A percentile compares a stretch with the other conserved stretches of the same genome.
Evolutionary conservation across 2,888 invertebrate genomes (phyloP).

Genomic region (Eretmocerus hayati): DNA sequence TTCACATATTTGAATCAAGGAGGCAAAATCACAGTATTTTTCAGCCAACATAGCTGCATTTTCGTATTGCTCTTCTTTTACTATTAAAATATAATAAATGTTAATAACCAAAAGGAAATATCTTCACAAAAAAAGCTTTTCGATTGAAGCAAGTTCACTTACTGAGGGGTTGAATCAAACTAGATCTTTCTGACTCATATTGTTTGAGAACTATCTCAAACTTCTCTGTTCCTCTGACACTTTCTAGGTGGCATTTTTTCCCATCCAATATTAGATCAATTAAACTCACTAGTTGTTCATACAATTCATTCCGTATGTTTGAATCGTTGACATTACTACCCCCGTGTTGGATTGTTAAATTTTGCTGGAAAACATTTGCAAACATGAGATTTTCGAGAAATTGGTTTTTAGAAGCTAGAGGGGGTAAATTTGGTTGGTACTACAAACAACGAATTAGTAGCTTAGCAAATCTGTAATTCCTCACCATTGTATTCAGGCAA

Average conservation of each 20-base stretch:
- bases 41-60: slow-evolving; percentile 79
- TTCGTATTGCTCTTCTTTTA: slow-evolving; percentile 70
- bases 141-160: slow-evolving; percentile 30
- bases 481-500: slow-evolving; percentile 40
- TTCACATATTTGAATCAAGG: slow-evolving; percentile 75
- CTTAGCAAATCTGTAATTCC: too few species aligned
- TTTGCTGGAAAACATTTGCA: slow-evolving; percentile 31
- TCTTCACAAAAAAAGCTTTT: too few species aligned
- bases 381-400: not conserved
- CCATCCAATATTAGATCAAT: slow-evolving; percentile 70
- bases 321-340: slow-evolving; percentile 53
- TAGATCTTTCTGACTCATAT: slow-evolving; percentile 60
- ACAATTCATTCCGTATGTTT: slow-evolving; percentile 53
- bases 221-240: slow-evolving; percentile 55
- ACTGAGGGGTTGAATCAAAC: slow-evolving; percentile 63
- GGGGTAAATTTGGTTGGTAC: too few species aligned
- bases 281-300: slow-evolving; percentile 63
- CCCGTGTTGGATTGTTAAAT: slow-evolving; percentile 47
- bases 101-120: too few species aligned
- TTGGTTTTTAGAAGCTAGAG: too few species aligned
- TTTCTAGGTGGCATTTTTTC: slow-evolving; percentile 62
- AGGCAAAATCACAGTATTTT: slow-evolving; percentile 81
- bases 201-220: slow-evolving; percentile 56
- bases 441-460: too few species aligned
- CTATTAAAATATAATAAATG: slow-evolving; percentile 45